Base-by-base conservation (phyloP, 2,797 vertebrate species). In the Ara ararauna region DNA sequence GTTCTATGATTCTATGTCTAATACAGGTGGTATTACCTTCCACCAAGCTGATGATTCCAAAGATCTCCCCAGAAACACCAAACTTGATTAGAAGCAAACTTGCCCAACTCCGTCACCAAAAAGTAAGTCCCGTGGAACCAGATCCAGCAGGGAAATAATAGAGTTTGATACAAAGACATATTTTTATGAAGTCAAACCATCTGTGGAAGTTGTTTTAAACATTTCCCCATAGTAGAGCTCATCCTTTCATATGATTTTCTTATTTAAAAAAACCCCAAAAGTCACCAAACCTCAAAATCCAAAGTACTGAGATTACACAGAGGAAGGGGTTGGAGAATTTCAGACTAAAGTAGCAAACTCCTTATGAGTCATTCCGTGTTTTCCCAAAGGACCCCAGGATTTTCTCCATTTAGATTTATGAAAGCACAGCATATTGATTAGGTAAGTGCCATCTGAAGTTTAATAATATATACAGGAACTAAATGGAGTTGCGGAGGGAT, bases 371-470 rank as follows among this genome's bases (percentile, higher is more conserved):
- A 6, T 81, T 72, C 83, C 42, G 2, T 42, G 40, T 32, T 79
- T 89, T 95, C 82, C 26, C 30, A 32, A 65, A 93, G 56, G 74
- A 91, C 75, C 65, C 60, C 86, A 84, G 95, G 80, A 96, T 93
- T 94, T 95, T 93, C 89, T 92, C 95, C 89, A 95, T 96, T 96
- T 93, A 94, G 91, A 95, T 97, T 96, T 96, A 97, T 97, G 85
- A 95, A 94, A 96, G 85, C 65, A 84, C 73, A 84, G 81, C 71
- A 80, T 97, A 97, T 97, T 97, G 96, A 97, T 97, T 97, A 94
- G 95, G 95, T 96, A 97, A 94, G 91, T 95, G 92, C 85, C 95
- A 96, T 85, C 87, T 95, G 91, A 97, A 95, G 78, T 94, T 96
- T 97, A 97, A 96, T 97, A 97, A 95, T 91, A 96, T 93, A 93